phyloP scores from a whole-genome alignment of 2,888 invertebrate species.

The Hydriomena furcata region DNA sequence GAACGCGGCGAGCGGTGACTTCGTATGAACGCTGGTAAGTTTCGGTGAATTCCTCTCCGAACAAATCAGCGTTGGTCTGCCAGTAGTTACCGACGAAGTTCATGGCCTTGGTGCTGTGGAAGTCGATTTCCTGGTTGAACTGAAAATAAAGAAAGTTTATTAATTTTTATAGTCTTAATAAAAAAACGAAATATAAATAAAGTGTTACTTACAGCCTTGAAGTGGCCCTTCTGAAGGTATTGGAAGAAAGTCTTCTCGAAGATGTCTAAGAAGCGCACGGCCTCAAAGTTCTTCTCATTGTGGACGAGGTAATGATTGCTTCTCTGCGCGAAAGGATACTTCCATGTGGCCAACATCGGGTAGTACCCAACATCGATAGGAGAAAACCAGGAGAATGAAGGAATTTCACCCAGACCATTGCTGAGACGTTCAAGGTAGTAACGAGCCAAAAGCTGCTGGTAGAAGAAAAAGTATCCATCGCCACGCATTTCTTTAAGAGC shows the following conservation, averaged over 20 bases:
- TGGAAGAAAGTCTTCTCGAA: constrained; percentile 83
- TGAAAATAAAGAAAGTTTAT: constrained; percentile 37
- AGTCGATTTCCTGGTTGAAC: constrained; percentile 62
- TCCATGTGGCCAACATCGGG: constrained; percentile 45
- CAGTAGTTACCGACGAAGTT: constrained; percentile 82
- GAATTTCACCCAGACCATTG: constrained; percentile 85
- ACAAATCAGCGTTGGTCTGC: constrained; percentile 81
- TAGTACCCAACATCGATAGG: constrained; percentile 73
- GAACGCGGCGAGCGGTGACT: constrained; percentile 77
- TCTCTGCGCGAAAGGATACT: constrained; percentile 82
- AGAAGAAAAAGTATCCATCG: constrained; percentile 85
- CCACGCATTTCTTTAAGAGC: constrained; percentile 83
- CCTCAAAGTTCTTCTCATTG: constrained; percentile 74
- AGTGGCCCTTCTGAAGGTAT: constrained; percentile 79
- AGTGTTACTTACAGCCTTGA: constrained; percentile 77
- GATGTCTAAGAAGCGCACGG: constrained; percentile 81
- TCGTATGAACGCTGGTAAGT: constrained; percentile 81
- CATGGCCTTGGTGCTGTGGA: constrained; percentile 68
- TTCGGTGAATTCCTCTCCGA: constrained; percentile 52
- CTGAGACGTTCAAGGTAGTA: constrained; percentile 88
- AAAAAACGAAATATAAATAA: not conserved
- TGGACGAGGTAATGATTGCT: constrained; percentile 84
- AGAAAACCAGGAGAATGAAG: constrained; percentile 85
- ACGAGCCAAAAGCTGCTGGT: constrained; percentile 87
- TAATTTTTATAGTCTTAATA: not conserved